Evolutionary conservation across 2,113 vertebrate genomes (phyloP).

Genomic region (Urocolius indicus): DNA sequence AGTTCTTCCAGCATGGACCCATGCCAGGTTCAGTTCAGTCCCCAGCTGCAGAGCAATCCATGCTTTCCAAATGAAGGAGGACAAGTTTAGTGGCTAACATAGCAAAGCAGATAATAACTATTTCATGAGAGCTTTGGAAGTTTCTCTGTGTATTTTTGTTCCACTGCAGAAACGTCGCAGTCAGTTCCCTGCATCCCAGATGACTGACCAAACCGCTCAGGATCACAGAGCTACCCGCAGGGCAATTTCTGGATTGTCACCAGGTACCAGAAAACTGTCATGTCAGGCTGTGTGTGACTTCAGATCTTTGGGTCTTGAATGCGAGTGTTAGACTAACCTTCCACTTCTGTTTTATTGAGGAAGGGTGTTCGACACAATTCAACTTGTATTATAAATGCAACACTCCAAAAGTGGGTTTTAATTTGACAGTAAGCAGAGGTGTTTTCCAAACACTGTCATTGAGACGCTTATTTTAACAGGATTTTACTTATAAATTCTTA

Average conservation of each 20-base stretch:
- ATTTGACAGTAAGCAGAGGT: neutral
- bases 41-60: neutral
- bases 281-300: neutral
- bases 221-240: neutral
- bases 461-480: neutral
- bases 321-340: neutral
- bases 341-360: neutral
- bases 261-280: conserved; percentile 45
- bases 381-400: neutral
- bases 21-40: neutral
- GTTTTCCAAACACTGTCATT: neutral
- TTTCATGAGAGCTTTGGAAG: neutral
- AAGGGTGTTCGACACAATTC: neutral
- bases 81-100: neutral
- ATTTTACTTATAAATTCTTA: neutral
- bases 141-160: conserved; percentile 24
- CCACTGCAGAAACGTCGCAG: neutral
- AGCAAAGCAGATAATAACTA: conserved; percentile 27
- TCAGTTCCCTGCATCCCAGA: neutral
- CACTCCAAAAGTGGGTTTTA: neutral
- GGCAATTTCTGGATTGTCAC: conserved; percentile 47
- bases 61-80: conserved; percentile 18
- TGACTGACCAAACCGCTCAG: conserved; percentile 38
- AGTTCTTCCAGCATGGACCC: neutral
- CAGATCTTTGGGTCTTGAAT: neutral